phyloP scores from a whole-genome alignment of 1,140 invertebrate genomes.

The Drosophila nigromelanica region DNA sequence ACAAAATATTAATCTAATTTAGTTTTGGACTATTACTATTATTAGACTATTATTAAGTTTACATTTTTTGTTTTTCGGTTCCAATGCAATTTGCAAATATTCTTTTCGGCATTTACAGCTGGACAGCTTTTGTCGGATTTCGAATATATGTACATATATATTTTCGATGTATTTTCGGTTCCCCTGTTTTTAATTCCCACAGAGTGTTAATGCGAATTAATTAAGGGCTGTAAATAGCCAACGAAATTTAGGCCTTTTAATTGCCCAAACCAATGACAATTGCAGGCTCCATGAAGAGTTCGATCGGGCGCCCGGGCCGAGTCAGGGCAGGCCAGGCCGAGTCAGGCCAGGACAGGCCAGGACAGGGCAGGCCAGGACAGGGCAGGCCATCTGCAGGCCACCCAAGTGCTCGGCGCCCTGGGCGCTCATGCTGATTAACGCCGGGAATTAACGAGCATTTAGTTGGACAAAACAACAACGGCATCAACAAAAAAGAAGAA shows the following conservation, averaged over 20 bases:
- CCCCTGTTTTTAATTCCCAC: neutral
- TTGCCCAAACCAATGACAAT: conserved; percentile 26
- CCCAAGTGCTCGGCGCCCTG: conserved; percentile 38
- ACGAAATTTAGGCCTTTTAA: conserved; percentile 30
- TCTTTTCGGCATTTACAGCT: too few relatives aligned
- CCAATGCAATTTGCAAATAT: too few relatives aligned
- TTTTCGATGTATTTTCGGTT: neutral
- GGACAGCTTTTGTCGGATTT: too few relatives aligned
- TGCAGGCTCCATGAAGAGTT: conserved; percentile 8
- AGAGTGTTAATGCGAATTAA: conserved; percentile 46
- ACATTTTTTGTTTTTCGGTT: too few relatives aligned
- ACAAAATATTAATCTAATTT: too few relatives aligned
- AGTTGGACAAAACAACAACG: conserved; percentile 47
- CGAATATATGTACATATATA: neutral
- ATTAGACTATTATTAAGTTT: too few relatives aligned
- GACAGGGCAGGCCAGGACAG: neutral
- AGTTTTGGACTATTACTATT: too few relatives aligned
- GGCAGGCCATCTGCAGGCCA: conserved; percentile 41
- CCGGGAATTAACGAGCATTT: conserved; percentile 73
- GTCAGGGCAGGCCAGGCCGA: neutral
- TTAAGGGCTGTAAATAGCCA: conserved; percentile 16
- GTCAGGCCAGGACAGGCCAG: conserved; percentile 4
- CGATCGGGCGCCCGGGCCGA: neutral
- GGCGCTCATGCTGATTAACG: conserved; percentile 68
- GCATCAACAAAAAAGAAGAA: conserved; percentile 19